phyloP scores from a whole-genome alignment of 1,140 invertebrate genomes.

The Kradibia gibbosae region DNA sequence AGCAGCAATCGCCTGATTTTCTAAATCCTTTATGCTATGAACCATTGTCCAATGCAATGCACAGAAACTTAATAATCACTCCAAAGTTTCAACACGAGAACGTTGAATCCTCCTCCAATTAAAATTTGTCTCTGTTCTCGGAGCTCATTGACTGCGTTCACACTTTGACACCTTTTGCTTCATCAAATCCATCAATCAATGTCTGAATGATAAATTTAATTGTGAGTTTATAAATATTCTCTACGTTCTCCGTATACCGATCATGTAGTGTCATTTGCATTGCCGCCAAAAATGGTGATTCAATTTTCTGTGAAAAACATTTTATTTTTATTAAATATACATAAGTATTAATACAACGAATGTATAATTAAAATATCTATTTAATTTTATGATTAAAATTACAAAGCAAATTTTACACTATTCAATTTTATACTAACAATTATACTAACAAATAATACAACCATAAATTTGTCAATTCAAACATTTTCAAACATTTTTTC shows the following conservation, averaged over 20 bases:
- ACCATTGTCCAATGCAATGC: neutral
- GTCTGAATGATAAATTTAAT: conserved; percentile 93
- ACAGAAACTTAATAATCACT: neutral
- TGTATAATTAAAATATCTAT: neutral
- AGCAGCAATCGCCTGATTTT: neutral
- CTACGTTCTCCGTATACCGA: conserved; percentile 92
- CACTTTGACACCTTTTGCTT: conserved; percentile 60
- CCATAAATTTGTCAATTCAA: no score
- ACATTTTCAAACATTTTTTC: no score
- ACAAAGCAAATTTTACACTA: neutral
- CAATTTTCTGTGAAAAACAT: conserved; percentile 85
- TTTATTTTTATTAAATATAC: neutral
- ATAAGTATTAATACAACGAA: neutral
- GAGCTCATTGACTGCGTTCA: neutral
- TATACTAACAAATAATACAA: no score
- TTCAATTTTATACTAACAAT: no score
- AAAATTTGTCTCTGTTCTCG: neutral
- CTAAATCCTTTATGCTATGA: neutral
- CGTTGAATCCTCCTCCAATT: no score
- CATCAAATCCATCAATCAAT: conserved; percentile 85
- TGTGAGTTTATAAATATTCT: conserved; percentile 91
- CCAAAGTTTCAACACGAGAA: neutral
- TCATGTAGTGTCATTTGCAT: conserved; percentile 89
- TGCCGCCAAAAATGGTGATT: conserved; percentile 89
- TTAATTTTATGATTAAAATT: neutral